A percentile compares a stretch with the other conserved stretches of the same genome.
These are phyloP conservation scores for Geopemphigus sp. DNA, from an alignment of 1,140 invertebrate species.

Conservation along the genomic window DNA sequence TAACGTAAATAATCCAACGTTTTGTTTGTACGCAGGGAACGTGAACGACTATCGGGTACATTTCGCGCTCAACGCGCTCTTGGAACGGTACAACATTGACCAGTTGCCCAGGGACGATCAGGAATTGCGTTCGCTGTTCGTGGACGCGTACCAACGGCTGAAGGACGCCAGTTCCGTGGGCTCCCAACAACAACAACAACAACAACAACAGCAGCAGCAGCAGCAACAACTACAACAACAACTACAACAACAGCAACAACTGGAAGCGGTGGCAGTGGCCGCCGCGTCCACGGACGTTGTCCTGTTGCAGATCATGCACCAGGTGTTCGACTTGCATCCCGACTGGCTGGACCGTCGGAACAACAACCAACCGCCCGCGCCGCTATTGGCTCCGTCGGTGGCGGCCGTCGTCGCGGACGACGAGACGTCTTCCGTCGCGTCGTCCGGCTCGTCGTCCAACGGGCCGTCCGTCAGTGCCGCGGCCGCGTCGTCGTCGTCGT, in stretches of 20 bases:
- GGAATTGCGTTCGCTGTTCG: conserved; percentile 21
- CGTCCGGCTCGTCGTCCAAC: conserved; percentile 50
- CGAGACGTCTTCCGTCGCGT: conserved; percentile 50
- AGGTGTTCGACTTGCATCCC: conserved; percentile 29
- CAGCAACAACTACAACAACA: neutral
- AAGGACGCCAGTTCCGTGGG: neutral
- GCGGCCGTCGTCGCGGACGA: conserved; percentile 16
- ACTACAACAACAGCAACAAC: neutral
- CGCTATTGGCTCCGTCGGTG: neutral
- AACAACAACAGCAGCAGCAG: neutral
- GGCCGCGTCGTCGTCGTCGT: neutral
- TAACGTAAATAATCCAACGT: too few species aligned
- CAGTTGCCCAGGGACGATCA: conserved; percentile 22
- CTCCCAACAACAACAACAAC: neutral
- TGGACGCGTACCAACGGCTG: neutral
- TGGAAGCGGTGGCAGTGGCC: neutral
- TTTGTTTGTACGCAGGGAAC: neutral
- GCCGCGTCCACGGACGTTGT: neutral
- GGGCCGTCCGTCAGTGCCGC: neutral
- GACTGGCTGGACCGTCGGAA: conserved; percentile 7
- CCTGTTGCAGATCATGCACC: conserved; percentile 39
- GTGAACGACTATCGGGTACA: neutral
- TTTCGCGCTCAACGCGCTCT: conserved; percentile 8
- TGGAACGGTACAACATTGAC: neutral
- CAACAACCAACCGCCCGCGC: conserved; percentile 14